These are phyloP conservation scores for Polydrusus pterygomalis DNA, from an alignment of 2,888 invertebrate genomes.

Conservation along the genomic window DNA sequence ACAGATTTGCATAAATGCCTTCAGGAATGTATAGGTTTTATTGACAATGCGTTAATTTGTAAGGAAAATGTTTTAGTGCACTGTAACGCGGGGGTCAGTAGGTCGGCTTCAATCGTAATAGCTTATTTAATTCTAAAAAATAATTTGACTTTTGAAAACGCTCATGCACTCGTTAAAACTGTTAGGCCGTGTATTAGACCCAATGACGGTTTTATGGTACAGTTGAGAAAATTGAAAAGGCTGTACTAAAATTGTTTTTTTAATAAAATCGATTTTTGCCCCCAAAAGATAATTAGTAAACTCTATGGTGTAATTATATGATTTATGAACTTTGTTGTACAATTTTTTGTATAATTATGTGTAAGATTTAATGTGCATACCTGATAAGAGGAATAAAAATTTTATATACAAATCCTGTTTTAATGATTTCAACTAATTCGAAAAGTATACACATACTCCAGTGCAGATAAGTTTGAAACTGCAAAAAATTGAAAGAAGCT, in stretches of 20 bases:
- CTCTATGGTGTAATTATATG: slow-evolving; percentile 5
- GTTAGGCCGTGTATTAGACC: slow-evolving; percentile 83
- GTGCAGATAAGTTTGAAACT: no score
- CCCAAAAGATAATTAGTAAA: background rate
- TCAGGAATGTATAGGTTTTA: slow-evolving; percentile 77
- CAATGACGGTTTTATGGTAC: slow-evolving; percentile 82
- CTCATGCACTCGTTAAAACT: slow-evolving; percentile 80
- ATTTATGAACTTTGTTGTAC: slow-evolving; percentile 24
- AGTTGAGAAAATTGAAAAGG: slow-evolving; percentile 29
- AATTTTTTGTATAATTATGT: slow-evolving; percentile 34
- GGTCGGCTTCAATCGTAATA: slow-evolving; percentile 86
- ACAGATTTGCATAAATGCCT: slow-evolving; percentile 75
- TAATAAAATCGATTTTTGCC: background rate
- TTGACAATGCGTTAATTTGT: slow-evolving; percentile 74
- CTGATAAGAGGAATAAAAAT: slow-evolving; percentile 17
- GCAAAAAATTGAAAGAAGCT: no score
- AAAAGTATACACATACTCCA: no score
- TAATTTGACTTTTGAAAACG: slow-evolving; percentile 77
- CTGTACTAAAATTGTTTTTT: background rate
- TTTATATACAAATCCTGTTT: slow-evolving; percentile 17
- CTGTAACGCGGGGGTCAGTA: slow-evolving; percentile 94
- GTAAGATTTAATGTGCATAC: slow-evolving; percentile 31
- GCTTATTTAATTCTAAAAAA: slow-evolving; percentile 84
- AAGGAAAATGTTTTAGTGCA: slow-evolving; percentile 81
- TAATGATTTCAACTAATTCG: background rate